Evolutionary conservation across 2,113 vertebrate species (phyloP).

Genomic region (Oenanthe melanoleuca): DNA sequence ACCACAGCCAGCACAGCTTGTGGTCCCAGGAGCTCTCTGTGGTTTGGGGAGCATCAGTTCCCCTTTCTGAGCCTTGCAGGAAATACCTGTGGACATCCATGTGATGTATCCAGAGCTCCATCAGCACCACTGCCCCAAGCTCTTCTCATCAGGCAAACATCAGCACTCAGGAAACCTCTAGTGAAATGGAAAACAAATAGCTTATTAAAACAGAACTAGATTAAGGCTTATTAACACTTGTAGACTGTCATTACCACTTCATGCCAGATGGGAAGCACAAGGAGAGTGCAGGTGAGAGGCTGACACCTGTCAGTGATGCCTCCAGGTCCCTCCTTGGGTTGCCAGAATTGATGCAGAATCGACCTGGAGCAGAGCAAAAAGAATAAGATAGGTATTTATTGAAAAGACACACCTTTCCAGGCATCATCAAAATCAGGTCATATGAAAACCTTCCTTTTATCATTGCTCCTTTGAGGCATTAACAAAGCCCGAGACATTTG

Average conservation of each 20-base stretch:
- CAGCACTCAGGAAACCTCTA: neutral
- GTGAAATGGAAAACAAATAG: neutral
- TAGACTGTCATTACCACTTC: neutral
- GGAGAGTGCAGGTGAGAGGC: neutral
- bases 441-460: neutral
- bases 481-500: neutral
- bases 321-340: no score
- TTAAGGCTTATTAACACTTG: neutral
- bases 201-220: neutral
- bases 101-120: neutral
- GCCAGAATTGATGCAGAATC: no score
- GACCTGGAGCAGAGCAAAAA: no score
- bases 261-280: neutral
- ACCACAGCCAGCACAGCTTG: neutral
- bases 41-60: neutral
- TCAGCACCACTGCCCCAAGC: neutral
- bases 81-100: accelerated
- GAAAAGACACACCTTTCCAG: no score
- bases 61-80: neutral
- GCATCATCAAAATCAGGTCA: neutral
- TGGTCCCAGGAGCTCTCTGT: neutral
- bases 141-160: neutral
- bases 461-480: neutral
- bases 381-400: no score
- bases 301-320: neutral